A percentile compares a stretch with the other conserved stretches of the same genome.
These are phyloP conservation scores for Mongoloraphidia duomilia DNA, from an alignment of 2,888 invertebrate species.

Conservation along the genomic window DNA sequence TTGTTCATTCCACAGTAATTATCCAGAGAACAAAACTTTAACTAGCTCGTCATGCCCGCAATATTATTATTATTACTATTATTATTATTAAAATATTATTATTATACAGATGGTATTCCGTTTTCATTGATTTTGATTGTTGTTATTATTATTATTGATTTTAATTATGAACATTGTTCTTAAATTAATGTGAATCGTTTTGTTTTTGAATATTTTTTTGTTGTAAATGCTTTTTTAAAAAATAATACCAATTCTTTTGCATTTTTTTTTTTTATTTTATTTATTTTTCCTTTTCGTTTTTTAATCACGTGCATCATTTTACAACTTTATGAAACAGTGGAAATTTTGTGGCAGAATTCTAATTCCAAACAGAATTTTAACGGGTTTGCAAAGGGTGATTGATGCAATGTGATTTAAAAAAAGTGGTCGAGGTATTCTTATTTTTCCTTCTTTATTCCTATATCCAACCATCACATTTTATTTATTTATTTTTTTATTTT, in stretches of 20 bases:
- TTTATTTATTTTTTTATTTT: no score
- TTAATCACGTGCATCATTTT: no score
- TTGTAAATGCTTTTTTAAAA: conserved; percentile 59
- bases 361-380: no score
- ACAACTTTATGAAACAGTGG: no score
- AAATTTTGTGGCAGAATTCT: no score
- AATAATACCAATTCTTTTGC: conserved; percentile 60
- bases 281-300: conserved; percentile 10
- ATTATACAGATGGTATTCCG: conserved; percentile 17
- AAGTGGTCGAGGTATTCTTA: no score
- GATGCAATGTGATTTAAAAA: no score
- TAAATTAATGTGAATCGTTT: conserved; percentile 65
- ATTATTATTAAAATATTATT: neutral
- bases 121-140: conserved; percentile 45
- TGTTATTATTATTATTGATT: conserved; percentile 45
- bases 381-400: no score
- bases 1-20: neutral
- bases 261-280: conserved; percentile 33
- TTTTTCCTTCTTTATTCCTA: no score
- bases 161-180: conserved; percentile 56
- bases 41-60: conserved; percentile 1
- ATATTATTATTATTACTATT: conserved; percentile 3
- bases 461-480: no score
- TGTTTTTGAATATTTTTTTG: conserved; percentile 62
- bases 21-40: conserved; percentile 1